Conservation (phyloP, 2,797 vertebrate genomes). For the Phrynocephalus vlangalii region DNA sequence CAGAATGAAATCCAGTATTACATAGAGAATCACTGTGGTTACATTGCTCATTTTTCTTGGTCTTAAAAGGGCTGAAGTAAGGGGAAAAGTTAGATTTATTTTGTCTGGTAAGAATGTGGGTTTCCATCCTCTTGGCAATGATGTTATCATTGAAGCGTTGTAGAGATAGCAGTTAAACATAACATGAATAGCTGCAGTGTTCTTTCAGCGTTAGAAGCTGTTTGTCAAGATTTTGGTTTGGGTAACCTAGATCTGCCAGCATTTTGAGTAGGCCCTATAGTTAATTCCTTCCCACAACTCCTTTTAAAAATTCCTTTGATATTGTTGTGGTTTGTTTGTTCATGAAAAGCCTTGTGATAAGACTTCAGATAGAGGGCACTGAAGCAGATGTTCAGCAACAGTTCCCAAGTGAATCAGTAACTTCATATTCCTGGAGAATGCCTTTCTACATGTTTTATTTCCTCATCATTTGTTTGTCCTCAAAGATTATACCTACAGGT, state of each 20-base stretch:
- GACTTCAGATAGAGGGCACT: not conserved
- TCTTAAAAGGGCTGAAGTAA: not conserved
- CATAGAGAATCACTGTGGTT: not conserved
- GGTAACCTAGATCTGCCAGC: not conserved
- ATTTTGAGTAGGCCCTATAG: not conserved
- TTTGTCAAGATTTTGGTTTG: not conserved
- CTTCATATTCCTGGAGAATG: constrained; percentile 6
- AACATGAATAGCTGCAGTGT: not conserved
- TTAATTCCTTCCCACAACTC: not conserved
- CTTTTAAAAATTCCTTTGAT: not conserved
- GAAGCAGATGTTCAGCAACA: not conserved
- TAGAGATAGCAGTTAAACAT: not conserved
- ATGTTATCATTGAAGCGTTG: not conserved
- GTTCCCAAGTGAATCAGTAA: not conserved
- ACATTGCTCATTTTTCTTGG: not conserved
- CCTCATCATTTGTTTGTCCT: not conserved
- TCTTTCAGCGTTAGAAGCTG: not conserved
- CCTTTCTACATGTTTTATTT: not conserved
- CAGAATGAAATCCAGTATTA: not conserved
- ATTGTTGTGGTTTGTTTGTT: not conserved
- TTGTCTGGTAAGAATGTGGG: not conserved
- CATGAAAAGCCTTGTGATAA: not conserved
- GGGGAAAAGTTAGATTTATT: not conserved
- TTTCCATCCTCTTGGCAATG: not conserved
- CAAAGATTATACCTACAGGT: not conserved